Base-by-base conservation (phyloP, 2,888 invertebrate genomes). In the Eumacrocentrus americanus region DNA sequence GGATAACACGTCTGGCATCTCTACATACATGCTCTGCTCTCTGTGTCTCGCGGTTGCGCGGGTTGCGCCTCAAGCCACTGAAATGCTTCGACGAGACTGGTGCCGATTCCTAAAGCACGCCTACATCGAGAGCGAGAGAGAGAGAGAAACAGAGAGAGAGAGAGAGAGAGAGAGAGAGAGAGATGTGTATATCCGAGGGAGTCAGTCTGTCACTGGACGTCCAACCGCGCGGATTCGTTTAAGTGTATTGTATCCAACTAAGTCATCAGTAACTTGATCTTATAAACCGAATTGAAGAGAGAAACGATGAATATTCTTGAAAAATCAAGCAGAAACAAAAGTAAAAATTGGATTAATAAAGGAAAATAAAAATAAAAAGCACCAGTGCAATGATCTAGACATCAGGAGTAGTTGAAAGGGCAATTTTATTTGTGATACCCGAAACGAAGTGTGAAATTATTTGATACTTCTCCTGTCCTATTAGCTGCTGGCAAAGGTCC, bases 11-110 rank as follows among this genome's bases (percentile, higher is more conserved):
- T n/a, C n/a, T n/a, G n/a, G 46, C 44, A 55, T 46, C 42, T 16
- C 46, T 44, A 48, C 47, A 48, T 16, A 14, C 29, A 29, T 20
- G 18, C 37, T n/a, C n/a, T n/a, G n/a, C n/a, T n/a, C 51, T 37
- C 37, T 29, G 29, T 29, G 29, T 29, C 29, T 47, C 55, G 55
- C 47, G 46, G 25, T 56, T 56, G 55, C 55, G 55, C 55, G 37
- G 46, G 25, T 56, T 56, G 55, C 55, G 55, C 55, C 23, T 47
- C 47, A 14, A 5, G 14, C 40, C 3, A 40, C 40, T 14, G 7
- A 14, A 3, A 40, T 40, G 40, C 29, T 29, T 29, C 29, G 29
- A 9, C 29, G 29, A 29, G 29, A 29, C 29, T 29, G 29, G 29
- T 9, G 29, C 29, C 29, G 29, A 29, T 9, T 29, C 29, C 29